Percentiles rank a stretch among this genome's conserved stretches.
These are phyloP conservation scores for Cotesia typhae DNA, from an alignment of 1,140 invertebrate species.

Conservation along the genomic window DNA sequence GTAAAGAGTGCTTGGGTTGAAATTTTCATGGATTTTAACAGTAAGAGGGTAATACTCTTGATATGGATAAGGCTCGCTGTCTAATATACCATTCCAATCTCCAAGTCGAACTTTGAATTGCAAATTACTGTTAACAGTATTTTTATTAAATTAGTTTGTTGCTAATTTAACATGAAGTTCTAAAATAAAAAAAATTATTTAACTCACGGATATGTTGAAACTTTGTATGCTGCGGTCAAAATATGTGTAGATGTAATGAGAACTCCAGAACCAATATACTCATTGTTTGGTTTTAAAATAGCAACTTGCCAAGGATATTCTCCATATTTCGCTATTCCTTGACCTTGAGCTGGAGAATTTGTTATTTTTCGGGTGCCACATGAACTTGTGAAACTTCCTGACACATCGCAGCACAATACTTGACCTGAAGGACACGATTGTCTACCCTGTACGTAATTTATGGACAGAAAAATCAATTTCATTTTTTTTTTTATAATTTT, in stretches of 20 bases:
- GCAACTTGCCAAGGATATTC: conserved; percentile 69
- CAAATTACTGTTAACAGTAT: too few relatives aligned
- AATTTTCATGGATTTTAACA: conserved; percentile 73
- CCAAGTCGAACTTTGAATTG: conserved; percentile 73
- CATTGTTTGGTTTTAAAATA: conserved; percentile 63
- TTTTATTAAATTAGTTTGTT: not conserved
- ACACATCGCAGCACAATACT: conserved; percentile 61
- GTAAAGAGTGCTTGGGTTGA: conserved; percentile 71
- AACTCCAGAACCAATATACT: conserved; percentile 75
- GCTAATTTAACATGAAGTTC: too few relatives aligned
- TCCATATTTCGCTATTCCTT: conserved; percentile 67
- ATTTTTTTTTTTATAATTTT: too few relatives aligned
- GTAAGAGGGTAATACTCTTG: conserved; percentile 68
- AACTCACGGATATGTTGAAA: conserved; percentile 70
- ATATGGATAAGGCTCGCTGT: conserved; percentile 70
- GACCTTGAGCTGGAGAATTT: conserved; percentile 50
- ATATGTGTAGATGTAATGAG: conserved; percentile 72
- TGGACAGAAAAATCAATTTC: too few relatives aligned
- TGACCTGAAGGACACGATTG: conserved; percentile 58
- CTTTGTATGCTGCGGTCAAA: conserved; percentile 75
- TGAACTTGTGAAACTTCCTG: conserved; percentile 47
- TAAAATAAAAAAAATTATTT: too few relatives aligned
- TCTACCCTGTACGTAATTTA: conserved; percentile 4
- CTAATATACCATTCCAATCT: conserved; percentile 73
- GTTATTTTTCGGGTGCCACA: conserved; percentile 57